Evolutionary conservation across 2,888 invertebrate species (phyloP).

Genomic region (Amphipyra tragopoginis): DNA sequence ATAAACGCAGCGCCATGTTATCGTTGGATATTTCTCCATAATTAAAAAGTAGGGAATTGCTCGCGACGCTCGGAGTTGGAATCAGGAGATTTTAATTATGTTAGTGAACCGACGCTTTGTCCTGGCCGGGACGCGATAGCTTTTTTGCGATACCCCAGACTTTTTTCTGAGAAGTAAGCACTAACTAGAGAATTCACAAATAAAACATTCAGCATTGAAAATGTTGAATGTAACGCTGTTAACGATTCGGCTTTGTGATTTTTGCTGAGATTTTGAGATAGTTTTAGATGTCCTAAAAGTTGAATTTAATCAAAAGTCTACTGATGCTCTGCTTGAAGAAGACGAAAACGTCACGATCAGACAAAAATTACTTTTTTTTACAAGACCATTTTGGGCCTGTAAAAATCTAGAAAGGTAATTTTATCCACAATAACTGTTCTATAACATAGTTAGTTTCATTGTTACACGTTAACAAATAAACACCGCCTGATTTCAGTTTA

Average conservation of each 20-base stretch:
- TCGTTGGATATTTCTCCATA: slow-evolving; percentile 66
- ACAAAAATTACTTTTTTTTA: neutral
- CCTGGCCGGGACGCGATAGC: slow-evolving; percentile 63
- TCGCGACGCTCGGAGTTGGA: slow-evolving; percentile 64
- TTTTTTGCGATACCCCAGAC: slow-evolving; percentile 70
- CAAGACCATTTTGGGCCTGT: neutral
- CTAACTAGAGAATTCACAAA: slow-evolving; percentile 69
- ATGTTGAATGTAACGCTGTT: slow-evolving; percentile 53
- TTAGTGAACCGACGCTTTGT: slow-evolving; percentile 72
- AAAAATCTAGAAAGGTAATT: slow-evolving; percentile 12
- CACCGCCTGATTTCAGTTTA: slow-evolving; percentile 57
- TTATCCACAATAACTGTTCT: slow-evolving; percentile 22
- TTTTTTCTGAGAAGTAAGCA: slow-evolving; percentile 66
- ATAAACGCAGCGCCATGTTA: slow-evolving; percentile 56
- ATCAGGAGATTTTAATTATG: slow-evolving; percentile 74
- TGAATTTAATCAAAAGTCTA: too few species aligned
- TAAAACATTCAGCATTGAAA: slow-evolving; percentile 57
- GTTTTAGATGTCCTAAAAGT: slow-evolving; percentile 1
- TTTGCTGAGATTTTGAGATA: too few species aligned
- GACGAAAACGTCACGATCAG: neutral
- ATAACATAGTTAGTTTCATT: slow-evolving; percentile 41
- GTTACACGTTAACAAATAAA: slow-evolving; percentile 54
- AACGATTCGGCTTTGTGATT: slow-evolving; percentile 47
- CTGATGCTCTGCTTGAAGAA: too few species aligned
- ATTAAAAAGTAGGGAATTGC: slow-evolving; percentile 68